A percentile compares a stretch with the other conserved stretches of the same genome.
Evolutionary conservation across 1,140 invertebrate species (phyloP).

Genomic region (Papilio machaon): DNA sequence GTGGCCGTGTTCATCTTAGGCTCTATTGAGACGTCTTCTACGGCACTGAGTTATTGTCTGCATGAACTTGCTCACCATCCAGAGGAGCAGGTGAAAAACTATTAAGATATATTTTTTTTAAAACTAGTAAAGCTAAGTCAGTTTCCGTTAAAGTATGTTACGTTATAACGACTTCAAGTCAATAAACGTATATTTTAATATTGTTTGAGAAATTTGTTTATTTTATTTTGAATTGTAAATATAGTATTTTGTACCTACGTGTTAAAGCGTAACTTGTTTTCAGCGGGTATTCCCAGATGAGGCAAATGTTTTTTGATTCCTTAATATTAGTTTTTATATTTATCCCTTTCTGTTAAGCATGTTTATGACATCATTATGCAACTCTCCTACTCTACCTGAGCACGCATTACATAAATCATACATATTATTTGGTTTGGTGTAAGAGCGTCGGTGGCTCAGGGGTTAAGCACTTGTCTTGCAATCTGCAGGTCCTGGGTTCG

Average conservation of each 20-base stretch:
- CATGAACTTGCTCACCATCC: constrained; percentile 87
- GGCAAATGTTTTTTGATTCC: neutral
- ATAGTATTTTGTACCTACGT: neutral
- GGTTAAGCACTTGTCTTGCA: too few species aligned
- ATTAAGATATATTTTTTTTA: too few species aligned
- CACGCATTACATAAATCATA: too few species aligned
- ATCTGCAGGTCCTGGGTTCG: too few species aligned
- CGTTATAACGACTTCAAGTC: too few species aligned
- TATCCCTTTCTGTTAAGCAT: neutral
- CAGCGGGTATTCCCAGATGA: neutral
- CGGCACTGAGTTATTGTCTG: constrained; percentile 85
- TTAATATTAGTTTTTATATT: neutral
- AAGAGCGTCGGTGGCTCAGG: too few species aligned
- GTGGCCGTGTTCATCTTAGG: constrained; percentile 88
- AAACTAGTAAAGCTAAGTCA: too few species aligned
- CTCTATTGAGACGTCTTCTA: constrained; percentile 90
- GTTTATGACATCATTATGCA: neutral
- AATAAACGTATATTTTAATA: neutral
- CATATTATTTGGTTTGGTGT: too few species aligned
- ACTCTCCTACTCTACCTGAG: neutral
- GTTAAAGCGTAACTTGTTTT: neutral
- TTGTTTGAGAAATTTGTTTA: constrained; percentile 31
- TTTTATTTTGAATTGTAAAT: neutral
- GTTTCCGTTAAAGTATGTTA: too few species aligned
- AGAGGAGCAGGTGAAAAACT: constrained; percentile 83